These are phyloP conservation scores for Thereva unica DNA, from an alignment of 2,888 invertebrate genomes.

Conservation along the genomic window DNA sequence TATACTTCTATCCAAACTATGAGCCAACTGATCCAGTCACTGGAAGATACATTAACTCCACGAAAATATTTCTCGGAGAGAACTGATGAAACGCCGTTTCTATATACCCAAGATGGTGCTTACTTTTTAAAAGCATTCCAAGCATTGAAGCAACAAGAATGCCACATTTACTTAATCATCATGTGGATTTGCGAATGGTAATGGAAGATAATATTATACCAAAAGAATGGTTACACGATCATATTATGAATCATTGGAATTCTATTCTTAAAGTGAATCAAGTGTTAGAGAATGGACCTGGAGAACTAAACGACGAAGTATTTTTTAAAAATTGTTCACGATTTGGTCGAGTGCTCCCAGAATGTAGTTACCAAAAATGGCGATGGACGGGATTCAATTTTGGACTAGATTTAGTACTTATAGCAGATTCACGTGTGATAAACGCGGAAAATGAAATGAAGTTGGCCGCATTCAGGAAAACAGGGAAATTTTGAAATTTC, in stretches of 20 bases:
- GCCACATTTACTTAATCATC: slow-evolving; percentile 71
- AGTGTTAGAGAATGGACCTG: slow-evolving; percentile 66
- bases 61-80: slow-evolving; percentile 52
- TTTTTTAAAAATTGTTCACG: slow-evolving; percentile 63
- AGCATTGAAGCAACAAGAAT: slow-evolving; percentile 67
- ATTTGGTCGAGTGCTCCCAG: slow-evolving; percentile 68
- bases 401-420: slow-evolving; percentile 73
- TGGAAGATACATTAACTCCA: slow-evolving; percentile 44
- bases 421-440: slow-evolving; percentile 64
- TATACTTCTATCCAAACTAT: slow-evolving; percentile 59
- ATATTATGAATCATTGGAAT: slow-evolving; percentile 71
- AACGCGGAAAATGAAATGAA: slow-evolving; percentile 66
- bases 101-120: slow-evolving; percentile 65
- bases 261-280: slow-evolving; percentile 71
- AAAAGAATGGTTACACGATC: slow-evolving; percentile 66
- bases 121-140: slow-evolving; percentile 67
- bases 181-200: slow-evolving; percentile 69
- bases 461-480: too few relatives aligned
- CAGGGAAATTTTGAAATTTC: too few relatives aligned
- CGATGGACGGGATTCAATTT: slow-evolving; percentile 81
- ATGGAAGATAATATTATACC: slow-evolving; percentile 72
- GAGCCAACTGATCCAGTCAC: slow-evolving; percentile 30
- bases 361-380: slow-evolving; percentile 72
- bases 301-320: slow-evolving; percentile 55
- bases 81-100: slow-evolving; percentile 60